Conservation (phyloP, 2,888 invertebrate genomes). For the Andrena bicolor region DNA sequence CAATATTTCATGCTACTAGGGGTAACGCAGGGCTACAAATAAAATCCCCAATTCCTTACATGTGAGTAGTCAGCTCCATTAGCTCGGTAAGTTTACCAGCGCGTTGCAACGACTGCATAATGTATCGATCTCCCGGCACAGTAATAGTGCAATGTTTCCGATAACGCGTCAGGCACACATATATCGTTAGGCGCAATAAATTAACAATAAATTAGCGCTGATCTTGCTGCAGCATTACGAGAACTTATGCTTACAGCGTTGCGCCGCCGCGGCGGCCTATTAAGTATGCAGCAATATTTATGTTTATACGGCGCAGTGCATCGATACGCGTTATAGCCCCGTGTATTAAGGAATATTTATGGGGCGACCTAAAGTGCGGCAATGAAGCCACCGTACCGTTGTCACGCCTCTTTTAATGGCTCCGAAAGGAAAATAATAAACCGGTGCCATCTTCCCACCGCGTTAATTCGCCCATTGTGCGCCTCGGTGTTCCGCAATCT, state of each 20-base stretch:
- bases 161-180: constrained; percentile 13
- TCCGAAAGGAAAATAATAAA: constrained; percentile 57
- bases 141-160: constrained; percentile 18
- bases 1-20: too few relatives aligned
- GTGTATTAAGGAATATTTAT: constrained; percentile 69
- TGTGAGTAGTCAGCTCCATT: neutral
- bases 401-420: constrained; percentile 61
- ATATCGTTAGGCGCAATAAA: constrained; percentile 17
- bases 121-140: constrained; percentile 28
- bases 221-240: constrained; percentile 53
- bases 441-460: neutral
- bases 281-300: constrained; percentile 60
- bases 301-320: constrained; percentile 30
- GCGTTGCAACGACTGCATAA: constrained; percentile 1
- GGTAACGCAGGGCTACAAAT: neutral
- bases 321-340: constrained; percentile 59
- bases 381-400: constrained; percentile 32
- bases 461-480: constrained; percentile 39
- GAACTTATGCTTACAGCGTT: constrained; percentile 48
- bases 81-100: neutral
- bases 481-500: constrained; percentile 2
- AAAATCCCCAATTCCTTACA: neutral
- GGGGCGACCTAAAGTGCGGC: constrained; percentile 52
- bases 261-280: constrained; percentile 27
- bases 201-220: constrained; percentile 33